phyloP scores from a whole-genome alignment of 2,797 vertebrate species.

The Pipistrellus kuhlii region DNA sequence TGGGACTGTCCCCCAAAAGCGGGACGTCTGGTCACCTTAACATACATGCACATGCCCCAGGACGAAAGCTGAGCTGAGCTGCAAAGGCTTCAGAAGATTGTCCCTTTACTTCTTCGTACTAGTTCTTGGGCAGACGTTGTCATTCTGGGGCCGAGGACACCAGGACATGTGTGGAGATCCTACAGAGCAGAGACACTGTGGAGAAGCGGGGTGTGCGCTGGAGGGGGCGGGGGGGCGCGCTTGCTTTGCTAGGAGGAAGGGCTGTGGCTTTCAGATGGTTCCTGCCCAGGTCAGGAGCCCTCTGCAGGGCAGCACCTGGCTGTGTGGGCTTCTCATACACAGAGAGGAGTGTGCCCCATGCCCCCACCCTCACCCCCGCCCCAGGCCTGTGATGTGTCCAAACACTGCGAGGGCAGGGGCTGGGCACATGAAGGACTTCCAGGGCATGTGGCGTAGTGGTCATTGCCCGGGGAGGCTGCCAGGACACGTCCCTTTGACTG shows the following conservation, averaged over 20 bases:
- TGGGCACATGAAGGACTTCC: background rate
- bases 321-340: background rate
- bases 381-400: background rate
- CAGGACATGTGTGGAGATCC: background rate
- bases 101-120: too few species aligned
- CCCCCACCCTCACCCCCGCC: background rate
- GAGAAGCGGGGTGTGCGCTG: accelerated
- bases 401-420: background rate
- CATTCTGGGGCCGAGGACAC: background rate
- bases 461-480: accelerated
- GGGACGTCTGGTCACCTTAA: too few species aligned
- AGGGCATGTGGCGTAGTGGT: accelerated
- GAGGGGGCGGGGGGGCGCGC: accelerated
- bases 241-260: background rate
- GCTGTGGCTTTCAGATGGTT: background rate
- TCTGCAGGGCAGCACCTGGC: accelerated
- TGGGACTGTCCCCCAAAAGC: too few species aligned
- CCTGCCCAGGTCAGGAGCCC: background rate
- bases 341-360: background rate
- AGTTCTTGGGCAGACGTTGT: background rate
- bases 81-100: background rate
- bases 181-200: background rate
- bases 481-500: accelerated
- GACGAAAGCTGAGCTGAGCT: background rate
- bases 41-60: accelerated